Evolutionary conservation across 2,797 vertebrate species (phyloP), one percentile per base, ranked within the genome.

Genomic region (Acanthiza pusilla): DNA sequence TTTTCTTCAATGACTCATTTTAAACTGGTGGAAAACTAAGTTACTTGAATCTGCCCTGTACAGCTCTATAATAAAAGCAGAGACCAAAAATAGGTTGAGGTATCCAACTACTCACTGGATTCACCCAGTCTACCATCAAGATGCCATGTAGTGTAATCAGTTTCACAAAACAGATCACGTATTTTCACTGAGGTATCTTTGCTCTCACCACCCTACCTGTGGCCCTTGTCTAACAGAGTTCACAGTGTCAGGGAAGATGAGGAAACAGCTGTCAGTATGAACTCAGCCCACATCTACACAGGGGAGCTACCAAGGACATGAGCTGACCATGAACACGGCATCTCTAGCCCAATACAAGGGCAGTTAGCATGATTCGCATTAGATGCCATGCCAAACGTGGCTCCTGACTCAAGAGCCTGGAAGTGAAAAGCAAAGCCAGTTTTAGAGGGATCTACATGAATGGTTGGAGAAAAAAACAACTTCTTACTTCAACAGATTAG

Each of bases 11-110:
- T 2, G 51, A 82, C 74, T 94, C 78, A 50, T 91, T 94, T 89
- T 42, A 83, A 93, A 94, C 89, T 77, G 47, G 36, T 88, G 72
- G 68, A 89, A 96, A 94, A 95, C 40, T 7, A 91, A 95, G 68
- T 91, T 90, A 85, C 81, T 97, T 85, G 73, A 77, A 91, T 88
- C 57, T 91, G 75, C 36, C 48, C 63, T 80, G 61, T 61, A 91
- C 16, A 75, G 42, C 42, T 84, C 75, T 65, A 18, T 16, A 88
- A 85, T 47, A 79, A 84, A 94, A 89, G 58, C 25, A 80, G 57
- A 47, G 48, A 86, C 3, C 8, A 84, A 78, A 84, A 86, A 75
- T 66, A 91, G 22, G 18, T 5, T 83, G 66, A 88, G 50, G 60
- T 65, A 79, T 32, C 74, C 63, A 86, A 60, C 55, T 60, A 63